A percentile compares a stretch with the other conserved stretches of the same genome.
These are phyloP conservation scores for Prunella himalayana DNA, from an alignment of 2,113 vertebrate genomes.

Conservation along the genomic window DNA sequence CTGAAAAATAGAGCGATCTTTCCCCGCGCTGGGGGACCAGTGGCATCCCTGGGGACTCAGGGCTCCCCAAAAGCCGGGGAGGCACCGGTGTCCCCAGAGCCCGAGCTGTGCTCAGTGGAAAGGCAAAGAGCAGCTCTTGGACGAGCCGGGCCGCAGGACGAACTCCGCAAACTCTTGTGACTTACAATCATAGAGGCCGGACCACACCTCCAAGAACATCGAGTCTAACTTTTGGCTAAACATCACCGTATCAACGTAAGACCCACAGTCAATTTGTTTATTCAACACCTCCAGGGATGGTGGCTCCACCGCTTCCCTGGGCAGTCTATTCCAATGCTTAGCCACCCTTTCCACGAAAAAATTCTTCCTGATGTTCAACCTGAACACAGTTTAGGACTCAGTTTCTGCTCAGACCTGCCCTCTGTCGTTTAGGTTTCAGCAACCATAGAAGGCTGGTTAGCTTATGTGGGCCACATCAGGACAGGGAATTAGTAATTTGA, in stretches of 20 bases:
- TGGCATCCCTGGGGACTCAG: rapidly evolving
- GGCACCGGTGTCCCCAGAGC: rapidly evolving
- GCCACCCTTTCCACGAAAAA: neutral
- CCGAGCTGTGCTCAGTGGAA: neutral
- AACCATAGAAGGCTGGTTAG: neutral
- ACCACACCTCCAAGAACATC: neutral
- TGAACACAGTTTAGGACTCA: neutral
- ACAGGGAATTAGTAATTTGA: neutral
- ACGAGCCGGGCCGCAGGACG: rapidly evolving
- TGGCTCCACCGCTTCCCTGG: neutral
- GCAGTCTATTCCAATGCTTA: neutral
- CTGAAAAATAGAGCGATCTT: neutral
- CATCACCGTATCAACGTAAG: rapidly evolving
- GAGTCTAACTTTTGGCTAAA: neutral
- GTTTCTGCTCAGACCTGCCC: neutral
- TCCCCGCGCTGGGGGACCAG: rapidly evolving
- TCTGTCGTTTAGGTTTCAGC: neutral
- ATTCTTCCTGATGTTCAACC: no score
- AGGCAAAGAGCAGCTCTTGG: neutral
- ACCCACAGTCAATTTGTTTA: neutral
- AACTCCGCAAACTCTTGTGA: neutral
- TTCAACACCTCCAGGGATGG: neutral
- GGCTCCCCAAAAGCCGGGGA: rapidly evolving
- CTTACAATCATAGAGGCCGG: neutral
- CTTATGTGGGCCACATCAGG: neutral